These are phyloP conservation scores for Psammodynastes pulverulentus DNA, from an alignment of 2,113 vertebrate genomes.

Conservation along the genomic window DNA sequence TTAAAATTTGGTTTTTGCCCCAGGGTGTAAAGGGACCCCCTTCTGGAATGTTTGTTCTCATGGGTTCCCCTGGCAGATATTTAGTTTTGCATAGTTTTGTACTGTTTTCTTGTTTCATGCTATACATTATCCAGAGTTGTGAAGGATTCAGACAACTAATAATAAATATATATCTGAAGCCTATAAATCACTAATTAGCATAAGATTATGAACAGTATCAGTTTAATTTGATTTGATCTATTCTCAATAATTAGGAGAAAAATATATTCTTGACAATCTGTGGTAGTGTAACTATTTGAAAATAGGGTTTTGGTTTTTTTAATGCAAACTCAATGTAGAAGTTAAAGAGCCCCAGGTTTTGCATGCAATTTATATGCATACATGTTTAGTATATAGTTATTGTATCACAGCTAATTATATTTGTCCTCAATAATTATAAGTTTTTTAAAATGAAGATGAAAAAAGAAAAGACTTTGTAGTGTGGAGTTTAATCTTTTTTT, in stretches of 20 bases:
- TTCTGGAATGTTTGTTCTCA: background rate
- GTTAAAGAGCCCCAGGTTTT: background rate
- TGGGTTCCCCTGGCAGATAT: background rate
- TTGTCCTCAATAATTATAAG: background rate
- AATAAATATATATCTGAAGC: background rate
- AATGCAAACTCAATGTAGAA: background rate
- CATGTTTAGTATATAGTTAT: background rate
- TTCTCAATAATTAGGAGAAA: background rate
- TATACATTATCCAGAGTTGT: background rate
- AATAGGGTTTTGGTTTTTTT: background rate
- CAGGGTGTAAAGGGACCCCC: background rate
- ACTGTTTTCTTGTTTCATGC: background rate
- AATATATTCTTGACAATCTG: background rate
- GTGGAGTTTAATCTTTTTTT: background rate
- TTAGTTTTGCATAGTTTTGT: background rate
- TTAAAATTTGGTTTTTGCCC: background rate
- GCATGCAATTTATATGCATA: background rate
- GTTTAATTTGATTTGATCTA: background rate
- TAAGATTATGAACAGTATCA: background rate
- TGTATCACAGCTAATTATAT: background rate
- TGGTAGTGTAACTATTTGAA: background rate
- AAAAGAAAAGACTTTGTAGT: background rate
- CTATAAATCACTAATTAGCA: background rate
- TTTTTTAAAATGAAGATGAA: background rate
- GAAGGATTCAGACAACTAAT: background rate